A percentile compares a stretch with the other conserved stretches of the same genome.
phyloP scores from a whole-genome alignment of 2,888 invertebrate genomes.

The Parasteatoda lunata region DNA sequence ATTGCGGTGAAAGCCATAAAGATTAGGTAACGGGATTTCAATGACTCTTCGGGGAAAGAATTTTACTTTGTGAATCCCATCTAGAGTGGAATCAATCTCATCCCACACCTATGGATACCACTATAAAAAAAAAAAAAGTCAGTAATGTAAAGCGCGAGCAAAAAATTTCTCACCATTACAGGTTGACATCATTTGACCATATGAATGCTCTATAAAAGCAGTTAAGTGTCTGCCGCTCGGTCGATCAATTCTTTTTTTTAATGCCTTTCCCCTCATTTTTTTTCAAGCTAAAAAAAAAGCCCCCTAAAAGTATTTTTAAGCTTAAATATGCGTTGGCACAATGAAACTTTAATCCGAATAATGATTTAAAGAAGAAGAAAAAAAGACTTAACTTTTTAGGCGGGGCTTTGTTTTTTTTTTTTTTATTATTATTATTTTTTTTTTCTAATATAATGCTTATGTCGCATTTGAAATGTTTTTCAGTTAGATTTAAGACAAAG shows the following conservation, averaged over 20 bases:
- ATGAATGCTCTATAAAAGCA: slow-evolving; percentile 11
- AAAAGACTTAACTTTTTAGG: slow-evolving; percentile 17
- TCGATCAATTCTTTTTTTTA: background rate
- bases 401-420: background rate
- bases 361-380: slow-evolving; percentile 12
- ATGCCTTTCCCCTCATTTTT: background rate
- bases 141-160: background rate
- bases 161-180: slow-evolving; percentile 4
- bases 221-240: background rate
- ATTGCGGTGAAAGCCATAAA: background rate
- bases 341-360: slow-evolving; percentile 46
- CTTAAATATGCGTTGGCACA: slow-evolving; percentile 50
- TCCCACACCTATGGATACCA: background rate
- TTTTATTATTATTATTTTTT: slow-evolving; percentile 21
- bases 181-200: slow-evolving; percentile 42
- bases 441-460: too few relatives aligned
- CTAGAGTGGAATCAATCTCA: slow-evolving; percentile 3
- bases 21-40: background rate
- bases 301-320: slow-evolving; percentile 22
- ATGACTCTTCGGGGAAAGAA: slow-evolving; percentile 13
- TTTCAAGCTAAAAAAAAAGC: background rate
- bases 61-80: slow-evolving; percentile 14
- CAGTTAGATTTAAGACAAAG: too few relatives aligned
- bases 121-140: background rate
- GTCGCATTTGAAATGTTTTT: too few relatives aligned